These are phyloP conservation scores for Eulithis prunata DNA, from an alignment of 2,888 invertebrate species.

Conservation along the genomic window DNA sequence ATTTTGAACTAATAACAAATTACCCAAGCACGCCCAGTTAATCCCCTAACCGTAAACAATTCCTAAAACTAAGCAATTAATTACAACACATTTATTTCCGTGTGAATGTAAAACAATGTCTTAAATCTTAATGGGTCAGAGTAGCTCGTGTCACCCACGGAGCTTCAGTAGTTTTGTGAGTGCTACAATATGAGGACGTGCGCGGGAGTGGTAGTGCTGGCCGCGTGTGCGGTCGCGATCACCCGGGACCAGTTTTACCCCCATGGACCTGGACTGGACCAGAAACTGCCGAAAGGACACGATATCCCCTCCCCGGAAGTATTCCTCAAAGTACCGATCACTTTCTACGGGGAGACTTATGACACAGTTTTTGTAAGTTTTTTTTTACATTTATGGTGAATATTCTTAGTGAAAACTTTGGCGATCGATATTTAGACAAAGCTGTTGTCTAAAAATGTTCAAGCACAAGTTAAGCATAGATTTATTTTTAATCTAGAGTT, in stretches of 20 bases:
- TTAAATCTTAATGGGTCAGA: conserved; percentile 30
- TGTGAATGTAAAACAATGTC: conserved; percentile 29
- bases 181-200: conserved; percentile 74
- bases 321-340: conserved; percentile 88
- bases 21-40: not conserved
- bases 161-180: conserved; percentile 56
- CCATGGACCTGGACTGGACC: conserved; percentile 82
- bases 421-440: not conserved
- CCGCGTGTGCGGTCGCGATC: conserved; percentile 68
- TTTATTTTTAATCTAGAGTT: too few species aligned
- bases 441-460: not conserved
- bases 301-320: conserved; percentile 88
- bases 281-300: conserved; percentile 80
- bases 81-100: conserved; percentile 34
- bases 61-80: conserved; percentile 19
- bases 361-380: conserved; percentile 92
- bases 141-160: conserved; percentile 17
- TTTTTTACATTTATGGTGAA: conserved; percentile 2
- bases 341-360: conserved; percentile 91
- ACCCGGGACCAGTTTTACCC: conserved; percentile 85
- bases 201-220: conserved; percentile 62
- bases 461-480: too few species aligned
- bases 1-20: conserved; percentile 12
- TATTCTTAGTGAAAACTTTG: too few species aligned
- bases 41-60: conserved; percentile 19